A percentile compares a stretch with the other conserved stretches of the same genome.
Evolutionary conservation across 1,140 invertebrate species (phyloP).

Genomic region (Bathynomus jamesi): DNA sequence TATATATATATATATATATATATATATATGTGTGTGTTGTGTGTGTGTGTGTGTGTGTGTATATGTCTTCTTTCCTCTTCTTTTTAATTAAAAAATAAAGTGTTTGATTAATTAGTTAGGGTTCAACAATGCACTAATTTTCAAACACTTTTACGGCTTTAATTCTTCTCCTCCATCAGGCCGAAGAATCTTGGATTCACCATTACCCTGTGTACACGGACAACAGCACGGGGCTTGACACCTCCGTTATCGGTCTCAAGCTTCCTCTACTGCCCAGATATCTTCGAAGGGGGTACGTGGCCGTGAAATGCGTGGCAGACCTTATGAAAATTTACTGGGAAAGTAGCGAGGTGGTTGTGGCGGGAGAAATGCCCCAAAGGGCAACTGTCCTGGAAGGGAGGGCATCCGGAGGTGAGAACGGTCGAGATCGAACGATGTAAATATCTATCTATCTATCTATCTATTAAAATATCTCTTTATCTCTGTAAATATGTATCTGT

Average conservation of each 20-base stretch:
- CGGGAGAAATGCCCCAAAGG: conserved; percentile 28
- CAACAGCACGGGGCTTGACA: neutral
- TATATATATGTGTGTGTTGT: too few relatives aligned
- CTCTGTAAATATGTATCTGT: too few relatives aligned
- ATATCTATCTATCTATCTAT: neutral
- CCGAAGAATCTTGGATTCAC: neutral
- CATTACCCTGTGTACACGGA: neutral
- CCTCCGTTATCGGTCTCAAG: neutral
- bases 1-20: too few relatives aligned
- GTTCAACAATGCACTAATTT: too few relatives aligned
- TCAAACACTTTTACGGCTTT: too few relatives aligned
- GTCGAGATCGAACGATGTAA: too few relatives aligned
- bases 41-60: too few relatives aligned
- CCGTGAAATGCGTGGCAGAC: conserved; percentile 38
- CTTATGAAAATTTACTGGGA: conserved; percentile 38
- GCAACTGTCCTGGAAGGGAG: conserved; percentile 32
- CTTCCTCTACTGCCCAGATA: conserved; percentile 34
- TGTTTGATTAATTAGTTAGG: too few relatives aligned
- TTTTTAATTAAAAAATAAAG: too few relatives aligned
- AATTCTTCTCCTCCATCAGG: too few relatives aligned
- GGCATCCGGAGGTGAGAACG: conserved; percentile 11
- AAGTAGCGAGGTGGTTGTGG: conserved; percentile 35
- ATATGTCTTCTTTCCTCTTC: too few relatives aligned
- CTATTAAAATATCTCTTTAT: too few relatives aligned
- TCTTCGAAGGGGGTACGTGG: conserved; percentile 37